Evolutionary conservation across 2,113 vertebrate species (phyloP).

Genomic region (Salvelinus alpinus): DNA sequence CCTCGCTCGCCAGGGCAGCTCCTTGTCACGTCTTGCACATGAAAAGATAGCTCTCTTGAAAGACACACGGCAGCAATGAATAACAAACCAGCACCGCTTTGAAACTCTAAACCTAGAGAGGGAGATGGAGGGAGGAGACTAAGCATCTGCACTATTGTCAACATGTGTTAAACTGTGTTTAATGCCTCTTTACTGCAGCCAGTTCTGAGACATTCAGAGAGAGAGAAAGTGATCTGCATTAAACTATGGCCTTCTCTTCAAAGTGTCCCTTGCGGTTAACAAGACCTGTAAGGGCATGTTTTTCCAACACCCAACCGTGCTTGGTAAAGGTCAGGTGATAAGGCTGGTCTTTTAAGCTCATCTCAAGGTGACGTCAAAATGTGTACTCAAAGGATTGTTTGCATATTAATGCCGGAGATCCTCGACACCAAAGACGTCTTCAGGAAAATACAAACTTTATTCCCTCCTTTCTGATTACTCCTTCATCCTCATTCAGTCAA

Average conservation of each 20-base stretch:
- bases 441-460: no score
- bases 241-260: slow-evolving; percentile 31
- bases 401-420: slow-evolving; percentile 22
- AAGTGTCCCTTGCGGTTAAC: slow-evolving; percentile 21
- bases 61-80: slow-evolving; percentile 42
- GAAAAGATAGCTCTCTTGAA: slow-evolving; percentile 49
- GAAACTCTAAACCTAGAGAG: slow-evolving; percentile 19
- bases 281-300: slow-evolving; percentile 13
- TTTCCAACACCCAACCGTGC: not conserved
- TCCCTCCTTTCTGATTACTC: no score
- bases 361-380: not conserved
- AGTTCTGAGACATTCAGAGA: not conserved
- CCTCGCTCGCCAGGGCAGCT: not conserved
- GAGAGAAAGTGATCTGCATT: slow-evolving; percentile 33
- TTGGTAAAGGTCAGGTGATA: not conserved
- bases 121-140: slow-evolving; percentile 1
- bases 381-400: not conserved
- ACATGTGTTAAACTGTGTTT: slow-evolving; percentile 28
- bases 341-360: not conserved
- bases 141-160: slow-evolving; percentile 27
- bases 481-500: no score
- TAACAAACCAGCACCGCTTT: slow-evolving; percentile 31
- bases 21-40: slow-evolving; percentile 18
- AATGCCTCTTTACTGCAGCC: slow-evolving; percentile 25
- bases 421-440: not conserved